Conservation (phyloP, 1,140 invertebrate genomes). For the Nephila pilipes region DNA sequence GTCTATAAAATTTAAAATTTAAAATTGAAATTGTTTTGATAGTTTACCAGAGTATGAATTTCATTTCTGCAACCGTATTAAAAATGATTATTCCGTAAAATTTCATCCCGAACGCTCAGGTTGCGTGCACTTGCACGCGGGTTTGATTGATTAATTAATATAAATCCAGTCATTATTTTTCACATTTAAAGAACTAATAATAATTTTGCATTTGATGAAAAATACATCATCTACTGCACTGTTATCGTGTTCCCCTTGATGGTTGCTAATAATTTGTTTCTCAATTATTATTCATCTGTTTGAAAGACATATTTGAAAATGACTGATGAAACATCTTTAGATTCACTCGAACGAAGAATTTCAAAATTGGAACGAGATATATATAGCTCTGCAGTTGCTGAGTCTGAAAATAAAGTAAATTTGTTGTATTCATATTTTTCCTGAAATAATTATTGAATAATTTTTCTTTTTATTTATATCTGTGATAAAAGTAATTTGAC, state of each 20-base stretch:
- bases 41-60: neutral
- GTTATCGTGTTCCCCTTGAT: too few species aligned
- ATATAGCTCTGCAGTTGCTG: neutral
- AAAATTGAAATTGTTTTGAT: neutral
- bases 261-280: too few species aligned
- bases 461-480: neutral
- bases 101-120: neutral
- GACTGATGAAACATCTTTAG: neutral
- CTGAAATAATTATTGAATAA: neutral
- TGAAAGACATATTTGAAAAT: neutral
- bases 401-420: conserved; percentile 62
- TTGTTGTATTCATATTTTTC: neutral
- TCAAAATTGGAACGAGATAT: conserved; percentile 19
- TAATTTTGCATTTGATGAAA: too few species aligned
- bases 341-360: conserved; percentile 51
- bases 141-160: too few species aligned
- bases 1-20: too few species aligned
- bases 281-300: neutral
- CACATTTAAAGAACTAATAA: too few species aligned
- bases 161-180: too few species aligned
- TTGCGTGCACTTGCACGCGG: too few species aligned
- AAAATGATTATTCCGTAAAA: neutral
- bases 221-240: too few species aligned
- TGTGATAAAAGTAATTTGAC: too few species aligned
- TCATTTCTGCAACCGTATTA: conserved; percentile 18